Evolutionary conservation across 1,140 invertebrate species (phyloP).

Genomic region (Popillia japonica): DNA sequence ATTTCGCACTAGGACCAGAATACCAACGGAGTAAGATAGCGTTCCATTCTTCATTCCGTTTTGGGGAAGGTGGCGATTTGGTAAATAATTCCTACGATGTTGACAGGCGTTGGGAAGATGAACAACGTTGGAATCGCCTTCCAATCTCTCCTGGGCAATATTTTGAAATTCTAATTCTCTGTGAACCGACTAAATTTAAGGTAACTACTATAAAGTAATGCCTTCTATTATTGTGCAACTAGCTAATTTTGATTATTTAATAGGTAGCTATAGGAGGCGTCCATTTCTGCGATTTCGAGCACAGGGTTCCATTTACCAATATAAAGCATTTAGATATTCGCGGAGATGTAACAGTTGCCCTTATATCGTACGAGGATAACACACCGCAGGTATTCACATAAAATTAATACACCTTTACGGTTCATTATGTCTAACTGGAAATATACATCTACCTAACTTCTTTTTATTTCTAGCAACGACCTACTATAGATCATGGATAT

Average conservation of each 20-base stretch:
- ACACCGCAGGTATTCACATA: constrained; percentile 31
- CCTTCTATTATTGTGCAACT: background rate
- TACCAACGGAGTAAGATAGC: constrained; percentile 20
- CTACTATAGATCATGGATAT: background rate
- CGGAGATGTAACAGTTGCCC: constrained; percentile 11
- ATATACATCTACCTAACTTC: background rate
- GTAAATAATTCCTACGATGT: constrained; percentile 31
- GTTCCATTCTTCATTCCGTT: constrained; percentile 9
- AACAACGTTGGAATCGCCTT: background rate
- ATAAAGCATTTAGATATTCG: constrained; percentile 9
- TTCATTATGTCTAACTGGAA: too few species aligned
- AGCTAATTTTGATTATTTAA: background rate
- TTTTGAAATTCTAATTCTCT: constrained; percentile 21
- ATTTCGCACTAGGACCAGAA: constrained; percentile 13
- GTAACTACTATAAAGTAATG: background rate
- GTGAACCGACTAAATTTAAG: constrained; percentile 16
- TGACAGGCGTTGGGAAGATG: constrained; percentile 5
- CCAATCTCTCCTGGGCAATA: background rate
- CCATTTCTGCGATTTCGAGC: constrained; percentile 26
- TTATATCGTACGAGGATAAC: constrained; percentile 22
- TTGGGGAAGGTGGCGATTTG: background rate
- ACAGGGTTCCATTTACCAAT: constrained; percentile 7
- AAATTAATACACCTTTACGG: too few species aligned
- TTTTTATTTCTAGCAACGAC: constrained; percentile 5
- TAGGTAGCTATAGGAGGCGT: background rate